Evolutionary conservation across 1,140 invertebrate genomes (phyloP).

Genomic region (Pseudomyrmex concolor): DNA sequence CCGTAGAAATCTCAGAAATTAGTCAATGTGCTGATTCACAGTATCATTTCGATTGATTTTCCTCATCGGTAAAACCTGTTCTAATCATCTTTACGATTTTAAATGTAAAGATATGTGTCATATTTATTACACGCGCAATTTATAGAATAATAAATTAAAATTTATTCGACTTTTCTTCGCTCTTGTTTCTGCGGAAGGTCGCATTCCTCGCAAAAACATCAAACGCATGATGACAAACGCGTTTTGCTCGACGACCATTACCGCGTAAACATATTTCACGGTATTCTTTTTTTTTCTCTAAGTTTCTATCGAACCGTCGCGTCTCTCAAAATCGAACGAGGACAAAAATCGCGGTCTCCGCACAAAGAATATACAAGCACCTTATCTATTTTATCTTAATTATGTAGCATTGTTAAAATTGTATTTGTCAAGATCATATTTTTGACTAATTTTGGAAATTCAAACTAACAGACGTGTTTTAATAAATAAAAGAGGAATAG

Average conservation of each 20-base stretch:
- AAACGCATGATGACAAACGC: neutral
- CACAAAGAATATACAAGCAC: neutral
- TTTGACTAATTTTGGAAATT: no score
- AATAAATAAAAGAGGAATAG: no score
- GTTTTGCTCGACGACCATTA: neutral
- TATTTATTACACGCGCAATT: no score
- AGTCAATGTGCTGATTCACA: neutral
- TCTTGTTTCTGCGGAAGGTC: neutral
- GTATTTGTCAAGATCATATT: no score
- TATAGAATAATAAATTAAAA: neutral
- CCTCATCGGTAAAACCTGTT: neutral
- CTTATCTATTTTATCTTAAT: neutral
- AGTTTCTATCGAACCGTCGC: neutral
- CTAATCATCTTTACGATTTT: neutral
- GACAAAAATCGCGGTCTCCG: neutral
- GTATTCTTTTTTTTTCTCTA: neutral
- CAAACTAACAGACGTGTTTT: no score
- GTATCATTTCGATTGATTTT: neutral
- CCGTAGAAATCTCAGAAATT: conserved; percentile 11
- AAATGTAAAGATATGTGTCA: no score
- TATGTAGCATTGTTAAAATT: neutral
- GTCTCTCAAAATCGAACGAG: neutral
- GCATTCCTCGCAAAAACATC: neutral
- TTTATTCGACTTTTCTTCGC: conserved; percentile 8
- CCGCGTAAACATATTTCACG: neutral